Evolutionary conservation across 2,113 vertebrate species (phyloP), one percentile per base, ranked within the genome.

Genomic region (Strix aluco): DNA sequence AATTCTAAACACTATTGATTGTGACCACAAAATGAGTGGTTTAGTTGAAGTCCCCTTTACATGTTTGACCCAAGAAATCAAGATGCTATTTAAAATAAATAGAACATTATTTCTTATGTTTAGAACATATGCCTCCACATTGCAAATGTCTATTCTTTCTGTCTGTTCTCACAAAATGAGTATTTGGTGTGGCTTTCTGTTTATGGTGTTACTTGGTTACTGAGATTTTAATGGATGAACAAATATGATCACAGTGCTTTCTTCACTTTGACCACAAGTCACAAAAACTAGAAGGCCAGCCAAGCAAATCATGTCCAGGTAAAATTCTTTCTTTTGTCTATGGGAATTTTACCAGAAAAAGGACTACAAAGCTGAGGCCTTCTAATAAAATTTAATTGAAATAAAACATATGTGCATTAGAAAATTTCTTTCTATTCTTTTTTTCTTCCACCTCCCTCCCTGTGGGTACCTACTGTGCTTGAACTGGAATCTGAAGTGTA

Each of bases 91-190:
- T 55, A 36, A 83, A 80, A 70, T 72, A 61, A 80, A 61, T 8
- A 77, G 21, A 93, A 61, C 4, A 11, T 62, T 54, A 44, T 21
- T 88, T 80, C 36, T 74, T 57, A 55, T 47, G 5, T 44, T 88
- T 77, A 80, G 8, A 54, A 58, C 2, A 36, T 62, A 51, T 9
- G 6, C 10, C 8, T 63, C 3, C 4, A 13, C 4, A 47, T 57
- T 1, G 1, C 9, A 66, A 46, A 7, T n/a, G 1, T 29, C 0
- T 40, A 17, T 19, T 59, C 44, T 54, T 51, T 36, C 49, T 7
- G 0, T 2, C 2, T 52, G 0, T 80, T 80, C 3, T 77, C 7
- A 42, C 20, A 52, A 72, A 92, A 67, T 27, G 2, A 0, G 1
- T 80, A 29, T 65, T 67, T 52, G 2, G 0, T 61, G 5, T 61